A percentile compares a stretch with the other conserved stretches of the same genome.
phyloP scores from a whole-genome alignment of 2,888 invertebrate species.

The Eubasilissa splendida region DNA sequence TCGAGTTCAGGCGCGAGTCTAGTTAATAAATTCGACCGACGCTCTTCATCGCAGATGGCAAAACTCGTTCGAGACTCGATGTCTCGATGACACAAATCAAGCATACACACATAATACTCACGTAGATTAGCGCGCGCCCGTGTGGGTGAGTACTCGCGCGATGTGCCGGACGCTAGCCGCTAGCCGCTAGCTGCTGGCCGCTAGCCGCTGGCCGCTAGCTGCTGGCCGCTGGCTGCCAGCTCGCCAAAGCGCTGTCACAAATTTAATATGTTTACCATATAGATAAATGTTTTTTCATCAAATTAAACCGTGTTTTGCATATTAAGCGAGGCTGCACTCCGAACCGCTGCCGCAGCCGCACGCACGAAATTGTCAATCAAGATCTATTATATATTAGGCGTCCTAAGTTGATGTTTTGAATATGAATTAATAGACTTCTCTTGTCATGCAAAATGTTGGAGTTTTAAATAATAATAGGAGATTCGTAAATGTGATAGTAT shows the following conservation, averaged over 20 bases:
- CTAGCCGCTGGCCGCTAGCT: background rate
- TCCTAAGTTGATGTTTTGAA: too few relatives aligned
- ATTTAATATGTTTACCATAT: slow-evolving; percentile 29
- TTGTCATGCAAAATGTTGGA: too few relatives aligned
- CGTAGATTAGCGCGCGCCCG: background rate
- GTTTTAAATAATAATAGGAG: too few relatives aligned
- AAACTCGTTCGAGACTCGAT: slow-evolving; percentile 32
- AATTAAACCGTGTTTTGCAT: slow-evolving; percentile 28
- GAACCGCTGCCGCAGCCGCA: too few relatives aligned
- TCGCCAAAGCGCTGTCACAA: slow-evolving; percentile 32
- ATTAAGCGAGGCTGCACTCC: background rate
- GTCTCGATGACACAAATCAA: slow-evolving; percentile 37
- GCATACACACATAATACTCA: background rate
- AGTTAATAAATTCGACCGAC: background rate
- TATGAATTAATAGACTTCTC: too few relatives aligned
- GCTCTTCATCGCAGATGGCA: slow-evolving; percentile 23
- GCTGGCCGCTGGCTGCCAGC: background rate
- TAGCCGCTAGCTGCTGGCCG: background rate
- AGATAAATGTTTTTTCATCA: slow-evolving; percentile 28
- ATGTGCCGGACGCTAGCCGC: background rate
- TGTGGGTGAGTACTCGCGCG: background rate
- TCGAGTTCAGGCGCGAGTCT: background rate
- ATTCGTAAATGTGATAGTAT: too few relatives aligned
- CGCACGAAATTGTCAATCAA: too few relatives aligned
- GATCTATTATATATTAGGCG: too few relatives aligned